Evolutionary conservation across 2,113 vertebrate species (phyloP), one percentile per base, ranked within the genome.

Genomic region (Chaetops frenatus): DNA sequence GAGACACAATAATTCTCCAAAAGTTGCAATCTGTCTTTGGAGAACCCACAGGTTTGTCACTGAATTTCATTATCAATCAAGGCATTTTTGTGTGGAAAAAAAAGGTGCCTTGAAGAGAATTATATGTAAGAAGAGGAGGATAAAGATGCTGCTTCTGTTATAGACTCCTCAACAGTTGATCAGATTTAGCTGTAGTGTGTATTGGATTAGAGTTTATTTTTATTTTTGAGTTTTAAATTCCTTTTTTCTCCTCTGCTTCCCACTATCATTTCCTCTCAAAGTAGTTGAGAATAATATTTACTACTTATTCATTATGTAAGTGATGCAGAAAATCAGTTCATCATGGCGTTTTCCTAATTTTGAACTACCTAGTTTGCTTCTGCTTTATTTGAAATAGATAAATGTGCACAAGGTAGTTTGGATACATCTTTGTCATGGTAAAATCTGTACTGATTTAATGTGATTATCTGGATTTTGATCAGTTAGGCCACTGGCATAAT

Each of bases 1-100:
- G 91, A 91, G 86, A 50, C 42, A 84, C 69, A 85, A 53, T 95
- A 92, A 95, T 79, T 94, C 91, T 91, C 78, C 58, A 40, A 85
- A 73, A 95, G 77, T 81, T 85, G 42, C 84, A 87, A 16, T 89
- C 84, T 92, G 84, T 92, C 86, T 95, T 94, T 76, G 53, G 53
- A 94, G 86, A 90, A 58, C 67, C 86, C 60, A 88, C 88, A 90
- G 91, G 76, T 90, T 94, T 93, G 54, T 92, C 94, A 72, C 77
- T 95, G 87, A 76, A 92, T 94, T 89, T 92, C 73, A 87, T 91
- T 95, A 93, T 86, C 77, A 28, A 29, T 80, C 4, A 20, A 88
- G 71, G 35, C 79, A 74, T 79, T 82, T 88, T 61, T 85, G 27
- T 77, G 36, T 29, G 85, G 27, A 77, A 18, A 36, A 87, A 45